A percentile compares a stretch with the other conserved stretches of the same genome.
Conservation (phyloP, 2,113 vertebrate genomes). For the Empidonax traillii region DNA sequence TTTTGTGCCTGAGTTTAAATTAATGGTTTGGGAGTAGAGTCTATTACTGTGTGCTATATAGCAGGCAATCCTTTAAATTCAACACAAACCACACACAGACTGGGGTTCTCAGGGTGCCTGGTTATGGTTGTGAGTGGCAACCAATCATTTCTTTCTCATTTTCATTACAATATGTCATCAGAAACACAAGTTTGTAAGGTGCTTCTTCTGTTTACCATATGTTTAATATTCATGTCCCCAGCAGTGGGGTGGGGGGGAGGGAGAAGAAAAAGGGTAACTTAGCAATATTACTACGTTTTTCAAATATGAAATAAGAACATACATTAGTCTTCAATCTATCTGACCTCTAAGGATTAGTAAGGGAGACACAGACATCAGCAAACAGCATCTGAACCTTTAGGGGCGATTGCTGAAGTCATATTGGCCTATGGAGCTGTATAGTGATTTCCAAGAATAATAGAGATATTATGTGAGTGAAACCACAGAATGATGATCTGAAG, state of each 20-base stretch:
- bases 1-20: constrained; percentile 60
- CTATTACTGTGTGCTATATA: constrained; percentile 19
- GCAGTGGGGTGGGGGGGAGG: neutral
- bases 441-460: constrained; percentile 44
- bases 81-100: neutral
- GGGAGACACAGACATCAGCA: constrained; percentile 58
- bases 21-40: constrained; percentile 54
- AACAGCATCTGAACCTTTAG: constrained; percentile 41
- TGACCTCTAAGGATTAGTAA: constrained; percentile 61
- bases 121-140: constrained; percentile 8
- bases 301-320: constrained; percentile 17
- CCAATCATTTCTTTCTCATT: constrained; percentile 11
- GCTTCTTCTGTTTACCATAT: constrained; percentile 23
- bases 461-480: constrained; percentile 41
- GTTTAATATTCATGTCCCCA: constrained; percentile 13
- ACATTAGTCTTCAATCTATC: constrained; percentile 29
- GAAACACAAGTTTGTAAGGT: constrained; percentile 21
- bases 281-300: neutral
- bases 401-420: constrained; percentile 15
- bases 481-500: constrained; percentile 56
- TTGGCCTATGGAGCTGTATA: constrained; percentile 19
- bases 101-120: neutral
- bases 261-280: neutral
- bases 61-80: constrained; percentile 43
- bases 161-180: constrained; percentile 20